Evolutionary conservation across 2,113 vertebrate genomes (phyloP), one percentile per base, ranked within the genome.

Genomic region (Hippocampus zosterae): DNA sequence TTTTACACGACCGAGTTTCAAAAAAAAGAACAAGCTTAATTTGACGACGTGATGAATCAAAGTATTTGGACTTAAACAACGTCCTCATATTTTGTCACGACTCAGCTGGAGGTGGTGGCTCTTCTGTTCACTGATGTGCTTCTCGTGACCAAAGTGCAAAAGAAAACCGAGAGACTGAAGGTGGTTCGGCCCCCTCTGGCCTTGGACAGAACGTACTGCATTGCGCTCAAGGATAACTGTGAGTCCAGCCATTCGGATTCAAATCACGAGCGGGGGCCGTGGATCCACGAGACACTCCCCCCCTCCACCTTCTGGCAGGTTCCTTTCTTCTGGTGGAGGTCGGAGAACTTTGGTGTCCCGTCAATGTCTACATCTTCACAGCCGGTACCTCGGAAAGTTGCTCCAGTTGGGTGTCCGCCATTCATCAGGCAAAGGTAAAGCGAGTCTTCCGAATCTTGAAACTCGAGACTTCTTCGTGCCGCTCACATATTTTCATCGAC

Each of bases 81-180:
- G 19, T 44, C 13, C 11, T 71, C 1, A 0, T 69, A 1, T 69
- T 50, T 67, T 10, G 29, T 73, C 12, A 0, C 8, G 12, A 37
- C 71, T 19, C 78, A 94, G 93, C 71, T 92, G 80, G 94, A 95
- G 2, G 88, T 91, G 44, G 82, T 93, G 79, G 88, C 92, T 59
- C 90, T 95, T 67, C 92, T 95, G 40, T 95, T 95, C 88, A 92
- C 93, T 1, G 94, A 95, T 6, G 88, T 93, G 21, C 86, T 95
- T 40, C 88, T 95, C 52, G 76, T 95, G 72, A 93, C 94, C 67
- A 95, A 95, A 88, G 79, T 82, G 27, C 93, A 89, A n/a, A 94
- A 92, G 82, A 95, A 90, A 85, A 82, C 79, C 0, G 92, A 93
- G 70, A 88, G 83, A 52, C 90, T 91, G 77, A 95, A 93, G 76